These are phyloP conservation scores for Phylloscopus whistleri DNA, from an alignment of 2,113 vertebrate species.

Conservation along the genomic window DNA sequence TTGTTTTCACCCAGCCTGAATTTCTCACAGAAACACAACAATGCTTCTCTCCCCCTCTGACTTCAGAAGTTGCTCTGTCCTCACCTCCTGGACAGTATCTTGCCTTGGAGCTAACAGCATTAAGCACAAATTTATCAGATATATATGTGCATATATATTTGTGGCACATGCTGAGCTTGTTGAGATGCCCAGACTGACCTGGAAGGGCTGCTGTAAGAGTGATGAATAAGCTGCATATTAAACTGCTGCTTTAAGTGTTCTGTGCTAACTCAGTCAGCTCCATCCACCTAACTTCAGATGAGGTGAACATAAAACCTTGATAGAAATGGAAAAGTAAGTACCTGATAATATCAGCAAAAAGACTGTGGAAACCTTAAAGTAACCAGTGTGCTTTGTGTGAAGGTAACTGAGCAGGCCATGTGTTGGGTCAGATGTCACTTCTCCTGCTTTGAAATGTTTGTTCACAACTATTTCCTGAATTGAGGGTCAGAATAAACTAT, in stretches of 20 bases:
- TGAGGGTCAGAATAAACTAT: background rate
- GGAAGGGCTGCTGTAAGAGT: background rate
- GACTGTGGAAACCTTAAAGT: background rate
- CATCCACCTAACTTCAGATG: background rate
- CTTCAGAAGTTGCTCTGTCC: background rate
- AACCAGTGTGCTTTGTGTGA: background rate
- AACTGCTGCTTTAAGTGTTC: background rate
- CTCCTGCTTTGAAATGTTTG: conserved; percentile 15
- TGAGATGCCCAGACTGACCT: background rate
- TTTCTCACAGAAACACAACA: background rate
- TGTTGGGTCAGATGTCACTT: background rate
- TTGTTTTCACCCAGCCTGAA: background rate
- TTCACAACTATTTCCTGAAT: conserved; percentile 14
- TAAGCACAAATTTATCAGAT: background rate
- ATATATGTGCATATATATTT: background rate
- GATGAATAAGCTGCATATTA: background rate
- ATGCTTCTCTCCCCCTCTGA: background rate
- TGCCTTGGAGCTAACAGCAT: background rate
- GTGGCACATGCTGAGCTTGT: background rate
- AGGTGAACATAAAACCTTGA: background rate
- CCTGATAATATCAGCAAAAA: background rate
- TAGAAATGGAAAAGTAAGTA: background rate
- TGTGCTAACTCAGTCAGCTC: background rate
- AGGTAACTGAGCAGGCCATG: background rate
- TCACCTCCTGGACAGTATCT: background rate